These are phyloP conservation scores for Phrynocephalus versicolor DNA, from an alignment of 2,113 vertebrate species.

Conservation along the genomic window DNA sequence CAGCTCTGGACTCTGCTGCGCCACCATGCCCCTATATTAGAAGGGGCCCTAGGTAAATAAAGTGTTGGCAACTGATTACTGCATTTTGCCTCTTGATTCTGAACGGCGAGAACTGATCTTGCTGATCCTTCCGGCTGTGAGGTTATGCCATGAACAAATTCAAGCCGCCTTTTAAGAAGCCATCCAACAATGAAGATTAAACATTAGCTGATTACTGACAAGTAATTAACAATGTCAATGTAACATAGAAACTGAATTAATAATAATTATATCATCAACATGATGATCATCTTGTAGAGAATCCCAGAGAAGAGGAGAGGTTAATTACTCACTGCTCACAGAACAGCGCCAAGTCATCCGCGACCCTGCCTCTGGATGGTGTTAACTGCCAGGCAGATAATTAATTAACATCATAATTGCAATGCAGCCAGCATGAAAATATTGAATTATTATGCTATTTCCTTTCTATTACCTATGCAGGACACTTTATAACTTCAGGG, in stretches of 20 bases:
- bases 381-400: constrained; percentile 79
- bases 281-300: constrained; percentile 79
- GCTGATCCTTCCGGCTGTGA: constrained; percentile 58
- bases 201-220: constrained; percentile 87
- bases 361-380: constrained; percentile 73
- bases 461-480: constrained; percentile 64
- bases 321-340: constrained; percentile 83
- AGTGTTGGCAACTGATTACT: no score
- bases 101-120: constrained; percentile 32
- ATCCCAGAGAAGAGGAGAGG: constrained; percentile 85
- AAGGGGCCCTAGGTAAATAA: no score
- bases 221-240: constrained; percentile 89
- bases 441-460: constrained; percentile 77
- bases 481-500: constrained; percentile 37
- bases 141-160: constrained; percentile 60
- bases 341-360: constrained; percentile 78
- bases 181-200: constrained; percentile 82
- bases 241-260: constrained; percentile 84
- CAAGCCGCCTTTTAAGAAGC: constrained; percentile 70
- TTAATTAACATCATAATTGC: constrained; percentile 83
- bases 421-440: constrained; percentile 76
- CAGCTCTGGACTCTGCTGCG: no score
- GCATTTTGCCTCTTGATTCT: no score
- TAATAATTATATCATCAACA: constrained; percentile 88
- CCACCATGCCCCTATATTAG: no score